Base-by-base conservation (phyloP, 2,888 invertebrate species). In the Brachynemurus nebulosus region DNA sequence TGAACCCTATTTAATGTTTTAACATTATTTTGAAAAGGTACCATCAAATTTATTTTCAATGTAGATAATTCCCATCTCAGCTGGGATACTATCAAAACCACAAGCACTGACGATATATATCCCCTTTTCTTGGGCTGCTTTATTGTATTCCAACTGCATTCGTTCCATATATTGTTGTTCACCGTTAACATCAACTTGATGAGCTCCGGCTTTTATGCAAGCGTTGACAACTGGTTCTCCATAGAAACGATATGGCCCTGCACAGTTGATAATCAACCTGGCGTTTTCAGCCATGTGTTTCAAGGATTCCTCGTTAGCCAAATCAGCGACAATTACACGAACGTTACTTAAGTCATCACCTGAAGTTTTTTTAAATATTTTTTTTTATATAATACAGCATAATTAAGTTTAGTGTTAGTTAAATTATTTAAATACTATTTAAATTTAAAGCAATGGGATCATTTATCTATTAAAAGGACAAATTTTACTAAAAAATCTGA, bases 101-200 rank as follows among this genome's bases (percentile, higher is more conserved):
- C 93, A 95, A 2, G 93, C 84, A 52, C 88, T 90, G 20, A 97
- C 67, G 7, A 96, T 69, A 62, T 84, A 93, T 4, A 90, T 74
- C n/a, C 83, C 82, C 8, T 82, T 81, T 53, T 86, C 78, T 54
- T 78, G 67, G 0, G 91, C 91, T 34, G 63, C 60, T 46, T 77
- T 70, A 52, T 82, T 68, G 63, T 95, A 92, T 52, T 83, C 71
- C 45, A 91, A 62, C 58, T 90, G 88, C 76, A 90, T 88, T 21
- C 64, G 66, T 62, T 93, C 91, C 64, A 93, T 78, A 59, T 77
- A 92, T 79, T n/a, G 76, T 0, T 93, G 86, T 61, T 97, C 96
- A 5, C 93, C 96, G 57, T 82, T 86, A 27, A 97, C 82, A 63
- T 97, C 97, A 7, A 98, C 78, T 57, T 95, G 86, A 66, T 89